A percentile compares a stretch with the other conserved stretches of the same genome.
phyloP scores from a whole-genome alignment of 2,113 vertebrate genomes.

The Otus sunia region DNA sequence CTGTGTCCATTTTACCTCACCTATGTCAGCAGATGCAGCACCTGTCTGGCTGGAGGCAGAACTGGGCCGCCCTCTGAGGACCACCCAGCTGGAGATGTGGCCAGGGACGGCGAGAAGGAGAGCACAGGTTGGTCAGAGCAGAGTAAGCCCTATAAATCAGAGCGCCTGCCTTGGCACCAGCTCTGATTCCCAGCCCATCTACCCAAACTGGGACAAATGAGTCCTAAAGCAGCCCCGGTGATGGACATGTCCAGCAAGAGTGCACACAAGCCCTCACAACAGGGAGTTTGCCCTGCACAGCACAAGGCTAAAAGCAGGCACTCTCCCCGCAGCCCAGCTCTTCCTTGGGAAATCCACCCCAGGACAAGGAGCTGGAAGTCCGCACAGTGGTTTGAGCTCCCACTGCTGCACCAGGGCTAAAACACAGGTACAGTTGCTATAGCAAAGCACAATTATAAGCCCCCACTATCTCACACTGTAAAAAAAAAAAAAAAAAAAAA shows the following conservation, averaged over 20 bases:
- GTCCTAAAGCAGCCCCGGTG: not conserved
- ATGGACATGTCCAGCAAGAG: not conserved
- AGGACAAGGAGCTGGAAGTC: not conserved
- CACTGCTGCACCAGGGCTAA: not conserved
- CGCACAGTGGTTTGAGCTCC: not conserved
- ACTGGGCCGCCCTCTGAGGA: not conserved
- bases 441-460: not conserved
- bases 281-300: too few species aligned
- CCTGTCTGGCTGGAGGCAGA: not conserved
- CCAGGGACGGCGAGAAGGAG: not conserved
- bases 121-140: not conserved
- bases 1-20: not conserved
- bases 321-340: not conserved
- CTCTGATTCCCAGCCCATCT: not conserved
- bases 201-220: not conserved
- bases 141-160: not conserved
- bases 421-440: not conserved
- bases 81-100: fast-evolving
- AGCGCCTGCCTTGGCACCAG: not conserved
- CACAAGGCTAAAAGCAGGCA: not conserved
- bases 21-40: not conserved
- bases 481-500: too few species aligned
- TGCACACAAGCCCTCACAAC: not conserved
- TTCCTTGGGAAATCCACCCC: not conserved
- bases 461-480: not conserved